Evolutionary conservation across 30 jellyfish, hydroid and myxozoan genomes (phyloP), one percentile per base, ranked within the genome.

Genomic region (Morbakka virulenta): DNA sequence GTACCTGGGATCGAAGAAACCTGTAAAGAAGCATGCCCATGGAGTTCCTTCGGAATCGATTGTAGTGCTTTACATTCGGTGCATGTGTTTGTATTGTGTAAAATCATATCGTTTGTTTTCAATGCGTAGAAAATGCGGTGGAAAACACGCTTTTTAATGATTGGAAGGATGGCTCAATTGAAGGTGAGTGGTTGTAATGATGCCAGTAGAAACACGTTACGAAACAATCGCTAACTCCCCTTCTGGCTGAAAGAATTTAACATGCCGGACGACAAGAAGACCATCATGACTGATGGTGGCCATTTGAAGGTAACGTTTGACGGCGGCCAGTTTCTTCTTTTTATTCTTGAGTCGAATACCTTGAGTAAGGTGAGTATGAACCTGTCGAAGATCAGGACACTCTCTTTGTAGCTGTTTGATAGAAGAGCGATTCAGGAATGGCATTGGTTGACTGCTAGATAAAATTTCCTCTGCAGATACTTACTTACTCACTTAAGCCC

Each of bases 191-290:
- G 57, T 17, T 6, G 71, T 57, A 25, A 57, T 21, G 25, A 57
- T 57, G 9, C 71, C 71, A 57, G 71, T 6, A 21, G 22, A 9
- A 25, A 57, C n/a, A 57, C 32, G 71, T 11, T 20, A 12, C 11
- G 71, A 26, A 21, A 57, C 22, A 21, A 57, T 21, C 6, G 25
- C 25, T 21, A 57, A 21, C 22, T 57, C 71, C 9, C 25, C 22
- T 57, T 57, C 71, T 4, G 71, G 25, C 22, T 57, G 71, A 57
- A 57, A 57, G 12, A n/a, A 25, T 26, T 57, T 26, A 57, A 26
- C 71, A 57, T 57, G 71, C 11, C 71, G 71, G 22, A 57, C 71
- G 25, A 57, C 71, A 57, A 57, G 25, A 25, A 57, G 11, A 21
- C 71, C 25, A 21, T 57, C 71, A 4, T 26, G 25, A 57, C 71